Evolutionary conservation across 2,797 vertebrate genomes (phyloP).

Genomic region (Nasua narica): DNA sequence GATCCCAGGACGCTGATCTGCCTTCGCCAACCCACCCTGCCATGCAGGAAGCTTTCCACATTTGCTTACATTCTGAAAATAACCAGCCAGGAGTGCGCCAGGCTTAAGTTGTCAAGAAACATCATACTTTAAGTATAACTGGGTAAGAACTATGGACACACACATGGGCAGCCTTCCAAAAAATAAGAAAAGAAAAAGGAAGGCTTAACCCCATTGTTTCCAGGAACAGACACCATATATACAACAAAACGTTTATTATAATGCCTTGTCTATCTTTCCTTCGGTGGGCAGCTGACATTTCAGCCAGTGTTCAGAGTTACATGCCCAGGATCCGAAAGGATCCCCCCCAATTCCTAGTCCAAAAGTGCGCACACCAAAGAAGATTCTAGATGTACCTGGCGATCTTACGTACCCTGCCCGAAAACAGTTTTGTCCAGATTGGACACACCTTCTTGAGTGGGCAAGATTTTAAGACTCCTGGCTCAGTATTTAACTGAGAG

Average conservation of each 20-base stretch:
- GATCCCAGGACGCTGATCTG: not conserved
- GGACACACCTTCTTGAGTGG: not conserved
- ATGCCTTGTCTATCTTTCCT: not conserved
- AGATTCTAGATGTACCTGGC: not conserved
- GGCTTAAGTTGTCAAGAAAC: conserved; percentile 40
- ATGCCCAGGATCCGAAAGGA: not conserved
- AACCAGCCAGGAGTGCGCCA: not conserved
- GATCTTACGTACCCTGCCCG: not conserved
- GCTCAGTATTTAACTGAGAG: not conserved
- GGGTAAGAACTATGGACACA: not conserved
- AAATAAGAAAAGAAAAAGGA: not conserved
- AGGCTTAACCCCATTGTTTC: not conserved
- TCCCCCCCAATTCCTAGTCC: not conserved
- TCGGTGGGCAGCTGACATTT: not conserved
- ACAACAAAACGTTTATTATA: not conserved
- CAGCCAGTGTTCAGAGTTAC: not conserved
- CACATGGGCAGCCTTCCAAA: not conserved
- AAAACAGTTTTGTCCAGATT: not conserved
- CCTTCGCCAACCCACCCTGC: not conserved
- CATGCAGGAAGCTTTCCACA: not conserved
- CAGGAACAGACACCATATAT: not conserved
- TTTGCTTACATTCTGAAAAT: conserved; percentile 34
- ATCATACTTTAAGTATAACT: conserved; percentile 9
- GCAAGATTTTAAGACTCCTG: not conserved
- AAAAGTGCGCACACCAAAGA: not conserved